Evolutionary conservation across 2,797 vertebrate species (phyloP), one percentile per base, ranked within the genome.

Genomic region (Enteromius treurensis): DNA sequence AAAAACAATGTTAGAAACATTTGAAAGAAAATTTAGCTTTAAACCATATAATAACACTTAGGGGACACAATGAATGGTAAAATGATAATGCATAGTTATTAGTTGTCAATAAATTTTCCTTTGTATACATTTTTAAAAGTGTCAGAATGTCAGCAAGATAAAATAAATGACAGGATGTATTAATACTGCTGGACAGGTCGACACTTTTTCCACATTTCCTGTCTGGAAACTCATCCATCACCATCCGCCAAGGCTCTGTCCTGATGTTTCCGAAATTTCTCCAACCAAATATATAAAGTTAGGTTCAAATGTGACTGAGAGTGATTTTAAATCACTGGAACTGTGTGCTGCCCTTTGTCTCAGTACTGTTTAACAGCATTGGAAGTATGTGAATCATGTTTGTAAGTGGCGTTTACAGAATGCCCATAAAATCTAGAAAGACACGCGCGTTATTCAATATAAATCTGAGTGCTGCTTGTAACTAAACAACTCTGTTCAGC

Each of bases 131-230:
- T 37, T 55, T 71, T 71, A 51, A 40, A 67, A 37, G n/a, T 37
- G 55, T 73, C 67, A 70, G 15, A 42, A 70, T 5, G 62, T 29
- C 53, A 80, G n/a, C 49, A 77, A 80, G 65, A 34, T 86, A 5
- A 47, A 76, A 84, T 85, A 26, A 75, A 83, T 76, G 74, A 49
- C 49, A 73, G 71, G 42, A 76, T 89, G 74, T 84, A 92, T 92
- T 90, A 45, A 83, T 92, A 88, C 80, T 86, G 55, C 84, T 90
- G 85, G 90, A 92, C 88, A 88, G 90, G 91, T 91, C 86, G 85
- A 88, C 88, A 88, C 87, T 86, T 86, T 91, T 90, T 90, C 86
- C 89, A 82, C 89, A 91, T 89, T 94, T 95, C 93, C 94, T 93
- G 91, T 91, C 86, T 84, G 60, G 88, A 88, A 89, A 89, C 89